Conservation (phyloP, 2,797 vertebrate genomes). For the Lerista edwardsae region DNA sequence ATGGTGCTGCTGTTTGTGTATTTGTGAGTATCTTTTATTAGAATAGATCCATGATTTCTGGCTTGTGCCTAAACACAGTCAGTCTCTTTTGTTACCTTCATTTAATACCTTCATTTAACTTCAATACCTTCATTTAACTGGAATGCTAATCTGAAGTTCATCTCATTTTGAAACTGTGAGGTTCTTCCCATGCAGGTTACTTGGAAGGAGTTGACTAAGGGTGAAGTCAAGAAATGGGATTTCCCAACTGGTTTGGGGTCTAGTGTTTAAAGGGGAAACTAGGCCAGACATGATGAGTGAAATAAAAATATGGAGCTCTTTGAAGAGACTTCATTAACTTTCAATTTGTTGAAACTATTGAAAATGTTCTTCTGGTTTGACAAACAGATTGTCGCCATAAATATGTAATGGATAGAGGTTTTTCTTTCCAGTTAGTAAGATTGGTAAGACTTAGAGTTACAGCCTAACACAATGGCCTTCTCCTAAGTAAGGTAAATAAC, state of each 20-base stretch:
- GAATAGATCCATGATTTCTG: background rate
- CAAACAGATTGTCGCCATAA: background rate
- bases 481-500: too few species aligned
- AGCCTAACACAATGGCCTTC: too few species aligned
- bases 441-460: too few species aligned
- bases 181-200: background rate
- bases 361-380: constrained; percentile 19
- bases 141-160: background rate
- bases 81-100: background rate
- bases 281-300: background rate
- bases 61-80: background rate
- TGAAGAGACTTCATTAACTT: background rate
- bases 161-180: background rate
- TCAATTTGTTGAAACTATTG: constrained; percentile 43
- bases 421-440: too few species aligned
- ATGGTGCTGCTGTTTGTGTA: too few species aligned
- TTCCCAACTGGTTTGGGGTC: background rate
- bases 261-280: background rate
- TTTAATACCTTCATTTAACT: background rate
- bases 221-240: too few species aligned
- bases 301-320: background rate
- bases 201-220: background rate
- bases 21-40: background rate
- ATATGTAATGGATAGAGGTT: too few species aligned
- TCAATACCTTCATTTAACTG: background rate